Conservation (phyloP, 1,140 invertebrate genomes). For the Antheraea mylitta region DNA sequence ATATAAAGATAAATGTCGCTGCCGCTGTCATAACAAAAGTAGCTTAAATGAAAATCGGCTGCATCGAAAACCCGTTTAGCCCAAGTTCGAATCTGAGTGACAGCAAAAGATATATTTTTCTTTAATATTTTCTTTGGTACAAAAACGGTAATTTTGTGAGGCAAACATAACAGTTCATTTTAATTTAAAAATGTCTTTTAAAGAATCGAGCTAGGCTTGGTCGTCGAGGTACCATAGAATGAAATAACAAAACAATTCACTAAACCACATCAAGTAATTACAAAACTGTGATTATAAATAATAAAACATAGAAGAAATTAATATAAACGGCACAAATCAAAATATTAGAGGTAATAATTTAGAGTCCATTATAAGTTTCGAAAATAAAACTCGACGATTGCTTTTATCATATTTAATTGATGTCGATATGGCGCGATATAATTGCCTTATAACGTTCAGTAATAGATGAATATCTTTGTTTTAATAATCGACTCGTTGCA, state of each 20-base stretch:
- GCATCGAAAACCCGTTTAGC: too few species aligned
- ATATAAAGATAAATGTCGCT: too few species aligned
- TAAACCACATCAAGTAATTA: neutral
- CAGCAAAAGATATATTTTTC: too few species aligned
- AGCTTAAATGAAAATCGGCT: too few species aligned
- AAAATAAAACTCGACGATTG: neutral
- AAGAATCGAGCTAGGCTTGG: too few species aligned
- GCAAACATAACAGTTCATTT: too few species aligned
- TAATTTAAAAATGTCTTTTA: too few species aligned
- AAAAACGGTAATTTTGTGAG: too few species aligned
- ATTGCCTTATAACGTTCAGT: conserved; percentile 11
- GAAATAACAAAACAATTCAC: neutral
- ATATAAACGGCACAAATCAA: conserved; percentile 7
- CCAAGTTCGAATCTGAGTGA: too few species aligned
- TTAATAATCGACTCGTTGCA: conserved; percentile 6
- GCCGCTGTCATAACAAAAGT: too few species aligned
- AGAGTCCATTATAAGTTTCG: neutral
- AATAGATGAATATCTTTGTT: conserved; percentile 3
- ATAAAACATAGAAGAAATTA: conserved; percentile 5
- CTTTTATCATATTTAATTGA: conserved; percentile 14
- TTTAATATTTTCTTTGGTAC: too few species aligned
- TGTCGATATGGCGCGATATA: conserved; percentile 2
- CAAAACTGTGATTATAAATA: neutral
- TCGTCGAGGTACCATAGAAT: too few species aligned
- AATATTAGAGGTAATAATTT: conserved; percentile 4